Conservation (phyloP, 2,113 vertebrate species). For the Tichodroma muraria region DNA sequence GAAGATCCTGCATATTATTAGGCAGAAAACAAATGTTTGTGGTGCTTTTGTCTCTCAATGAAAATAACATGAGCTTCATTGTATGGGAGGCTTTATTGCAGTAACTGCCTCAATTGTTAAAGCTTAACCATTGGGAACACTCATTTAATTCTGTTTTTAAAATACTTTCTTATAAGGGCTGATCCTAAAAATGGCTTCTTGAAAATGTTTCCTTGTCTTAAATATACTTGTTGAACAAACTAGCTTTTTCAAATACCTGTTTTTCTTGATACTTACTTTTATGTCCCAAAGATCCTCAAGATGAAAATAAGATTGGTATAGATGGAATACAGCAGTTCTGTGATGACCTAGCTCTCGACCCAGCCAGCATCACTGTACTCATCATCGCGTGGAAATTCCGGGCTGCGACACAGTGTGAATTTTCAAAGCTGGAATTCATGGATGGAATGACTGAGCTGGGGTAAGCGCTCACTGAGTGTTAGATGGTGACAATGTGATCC, state of each 20-base stretch:
- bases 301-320: conserved; percentile 87
- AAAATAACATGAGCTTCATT: background rate
- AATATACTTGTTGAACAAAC: background rate
- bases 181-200: background rate
- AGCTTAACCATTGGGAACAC: background rate
- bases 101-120: background rate
- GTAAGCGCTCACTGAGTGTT: conserved; percentile 56
- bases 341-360: conserved; percentile 82
- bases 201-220: background rate
- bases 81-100: background rate
- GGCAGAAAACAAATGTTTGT: conserved; percentile 19
- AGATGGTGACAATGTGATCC: background rate
- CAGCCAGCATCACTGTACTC: conserved; percentile 82
- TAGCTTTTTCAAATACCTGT: background rate
- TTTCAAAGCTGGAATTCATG: conserved; percentile 83
- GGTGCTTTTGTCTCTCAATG: background rate
- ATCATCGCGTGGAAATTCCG: conserved; percentile 85
- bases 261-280: background rate
- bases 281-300: conserved; percentile 80
- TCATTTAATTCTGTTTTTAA: background rate
- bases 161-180: background rate
- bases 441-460: conserved; percentile 83
- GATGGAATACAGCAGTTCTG: conserved; percentile 86
- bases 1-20: background rate
- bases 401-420: conserved; percentile 84